phyloP scores from a whole-genome alignment of 2,797 vertebrate species.

The Enteromius argenteus region DNA sequence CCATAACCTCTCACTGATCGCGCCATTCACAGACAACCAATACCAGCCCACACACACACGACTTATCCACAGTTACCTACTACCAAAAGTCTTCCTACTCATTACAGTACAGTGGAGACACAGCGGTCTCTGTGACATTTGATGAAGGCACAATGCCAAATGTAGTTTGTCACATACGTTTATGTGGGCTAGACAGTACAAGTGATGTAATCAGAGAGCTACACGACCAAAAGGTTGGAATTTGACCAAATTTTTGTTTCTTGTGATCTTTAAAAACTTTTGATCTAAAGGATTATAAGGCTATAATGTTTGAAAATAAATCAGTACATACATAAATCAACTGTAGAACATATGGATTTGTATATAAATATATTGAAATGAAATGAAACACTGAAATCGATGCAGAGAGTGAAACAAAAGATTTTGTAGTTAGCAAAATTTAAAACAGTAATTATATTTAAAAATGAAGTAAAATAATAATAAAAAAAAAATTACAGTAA shows the following conservation, averaged over 20 bases:
- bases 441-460: background rate
- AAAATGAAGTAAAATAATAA: background rate
- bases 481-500: background rate
- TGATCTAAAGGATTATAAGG: background rate
- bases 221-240: background rate
- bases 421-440: background rate
- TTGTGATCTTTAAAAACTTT: background rate
- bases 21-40: constrained; percentile 29
- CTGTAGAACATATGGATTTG: background rate
- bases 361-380: background rate
- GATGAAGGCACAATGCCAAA: constrained; percentile 29
- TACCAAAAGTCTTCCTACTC: constrained; percentile 34
- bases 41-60: constrained; percentile 15
- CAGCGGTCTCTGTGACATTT: constrained; percentile 35
- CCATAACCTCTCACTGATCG: constrained; percentile 34
- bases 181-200: constrained; percentile 25
- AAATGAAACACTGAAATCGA: background rate
- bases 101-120: constrained; percentile 43
- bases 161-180: constrained; percentile 18
- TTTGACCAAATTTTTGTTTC: background rate
- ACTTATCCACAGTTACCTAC: constrained; percentile 24
- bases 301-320: background rate
- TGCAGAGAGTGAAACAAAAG: background rate
- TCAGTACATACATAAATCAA: background rate
- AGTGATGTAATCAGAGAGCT: constrained; percentile 42